Evolutionary conservation across 2,888 invertebrate genomes (phyloP).

Genomic region (Beris morrisii): DNA sequence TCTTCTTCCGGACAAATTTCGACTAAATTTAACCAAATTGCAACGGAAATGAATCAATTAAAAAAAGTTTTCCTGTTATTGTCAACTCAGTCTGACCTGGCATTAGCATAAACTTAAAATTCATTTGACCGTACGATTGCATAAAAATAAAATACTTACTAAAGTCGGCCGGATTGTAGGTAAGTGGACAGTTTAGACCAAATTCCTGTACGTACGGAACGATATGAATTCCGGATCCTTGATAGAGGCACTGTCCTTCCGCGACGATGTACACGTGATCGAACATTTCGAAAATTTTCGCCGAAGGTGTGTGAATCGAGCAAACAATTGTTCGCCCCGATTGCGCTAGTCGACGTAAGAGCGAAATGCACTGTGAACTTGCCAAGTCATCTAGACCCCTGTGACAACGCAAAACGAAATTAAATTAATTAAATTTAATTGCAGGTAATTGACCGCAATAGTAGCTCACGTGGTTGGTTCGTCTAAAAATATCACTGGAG

Average conservation of each 20-base stretch:
- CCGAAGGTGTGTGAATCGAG: constrained; percentile 96
- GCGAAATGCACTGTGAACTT: constrained; percentile 82
- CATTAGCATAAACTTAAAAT: background rate
- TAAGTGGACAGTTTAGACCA: constrained; percentile 82
- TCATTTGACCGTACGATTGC: background rate
- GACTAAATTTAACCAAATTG: too few relatives aligned
- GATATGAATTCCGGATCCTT: constrained; percentile 76
- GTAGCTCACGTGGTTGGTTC: constrained; percentile 89
- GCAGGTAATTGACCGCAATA: constrained; percentile 17
- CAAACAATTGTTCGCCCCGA: constrained; percentile 90
- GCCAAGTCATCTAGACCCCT: constrained; percentile 92
- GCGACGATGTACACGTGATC: constrained; percentile 89
- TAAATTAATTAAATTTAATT: background rate
- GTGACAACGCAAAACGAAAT: constrained; percentile 44
- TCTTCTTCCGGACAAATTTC: too few relatives aligned
- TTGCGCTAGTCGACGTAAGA: constrained; percentile 81
- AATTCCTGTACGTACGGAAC: constrained; percentile 79
- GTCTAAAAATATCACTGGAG: constrained; percentile 91
- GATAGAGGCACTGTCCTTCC: constrained; percentile 86
- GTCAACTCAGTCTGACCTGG: background rate
- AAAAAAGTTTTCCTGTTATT: constrained; percentile 1
- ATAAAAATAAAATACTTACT: constrained; percentile 62
- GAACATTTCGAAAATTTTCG: constrained; percentile 86
- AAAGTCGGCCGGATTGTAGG: constrained; percentile 96
- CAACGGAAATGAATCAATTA: background rate